These are phyloP conservation scores for Andrena chrysosceles DNA, from an alignment of 2,888 invertebrate genomes.

Conservation along the genomic window DNA sequence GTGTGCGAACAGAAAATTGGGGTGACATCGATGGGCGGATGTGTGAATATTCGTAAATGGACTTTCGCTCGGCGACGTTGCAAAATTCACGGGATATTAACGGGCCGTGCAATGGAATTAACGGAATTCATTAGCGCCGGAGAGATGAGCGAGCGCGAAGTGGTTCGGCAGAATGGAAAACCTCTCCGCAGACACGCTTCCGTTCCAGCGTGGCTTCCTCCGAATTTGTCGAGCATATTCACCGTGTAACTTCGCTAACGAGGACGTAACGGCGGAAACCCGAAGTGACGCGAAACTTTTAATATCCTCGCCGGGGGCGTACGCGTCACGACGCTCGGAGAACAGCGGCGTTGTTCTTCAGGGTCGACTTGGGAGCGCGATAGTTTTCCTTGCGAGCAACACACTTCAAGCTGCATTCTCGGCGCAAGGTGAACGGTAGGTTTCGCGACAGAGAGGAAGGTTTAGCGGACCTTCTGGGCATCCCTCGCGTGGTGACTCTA, in stretches of 20 bases:
- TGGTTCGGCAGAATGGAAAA: neutral
- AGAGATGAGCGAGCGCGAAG: neutral
- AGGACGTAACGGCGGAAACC: neutral
- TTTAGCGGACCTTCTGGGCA: neutral
- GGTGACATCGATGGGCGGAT: neutral
- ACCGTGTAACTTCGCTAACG: neutral
- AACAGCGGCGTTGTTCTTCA: constrained; percentile 24
- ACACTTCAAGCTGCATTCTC: constrained; percentile 1
- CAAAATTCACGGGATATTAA: neutral
- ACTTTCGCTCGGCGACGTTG: constrained; percentile 9
- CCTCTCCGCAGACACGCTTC: neutral
- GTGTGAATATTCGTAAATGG: neutral
- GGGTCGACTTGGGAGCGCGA: constrained; percentile 45
- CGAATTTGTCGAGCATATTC: neutral
- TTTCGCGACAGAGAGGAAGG: constrained; percentile 11
- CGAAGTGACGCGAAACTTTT: neutral
- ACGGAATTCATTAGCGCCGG: constrained; percentile 3
- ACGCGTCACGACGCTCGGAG: constrained; percentile 3
- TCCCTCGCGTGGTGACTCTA: no score
- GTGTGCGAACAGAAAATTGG: neutral
- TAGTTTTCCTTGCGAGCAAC: constrained; percentile 15
- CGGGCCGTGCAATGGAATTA: neutral
- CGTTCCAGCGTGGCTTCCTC: neutral
- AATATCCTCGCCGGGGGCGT: neutral
- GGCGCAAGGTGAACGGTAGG: constrained; percentile 33